These are phyloP conservation scores for Leptoclinus maculatus DNA, from an alignment of 2,797 vertebrate species.

Conservation along the genomic window DNA sequence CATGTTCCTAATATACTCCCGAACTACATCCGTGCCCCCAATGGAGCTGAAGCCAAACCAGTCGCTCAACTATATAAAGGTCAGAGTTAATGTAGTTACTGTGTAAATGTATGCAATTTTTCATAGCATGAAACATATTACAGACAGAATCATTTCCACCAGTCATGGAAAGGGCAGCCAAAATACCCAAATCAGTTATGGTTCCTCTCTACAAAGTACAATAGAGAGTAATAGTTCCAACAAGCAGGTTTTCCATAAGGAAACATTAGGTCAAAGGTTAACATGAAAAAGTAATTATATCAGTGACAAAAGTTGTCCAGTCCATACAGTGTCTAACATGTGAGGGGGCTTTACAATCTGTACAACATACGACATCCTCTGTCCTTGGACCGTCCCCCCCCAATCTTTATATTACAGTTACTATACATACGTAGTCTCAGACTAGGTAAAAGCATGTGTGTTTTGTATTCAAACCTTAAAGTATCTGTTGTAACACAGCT, in stretches of 20 bases:
- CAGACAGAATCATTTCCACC: not conserved
- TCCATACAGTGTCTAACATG: not conserved
- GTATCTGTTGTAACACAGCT: not conserved
- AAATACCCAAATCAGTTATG: not conserved
- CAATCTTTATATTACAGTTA: too few relatives aligned
- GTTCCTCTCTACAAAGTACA: not conserved
- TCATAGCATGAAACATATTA: not conserved
- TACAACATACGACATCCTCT: too few relatives aligned
- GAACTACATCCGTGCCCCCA: constrained; percentile 92
- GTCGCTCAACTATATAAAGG: constrained; percentile 91
- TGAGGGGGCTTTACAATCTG: too few relatives aligned
- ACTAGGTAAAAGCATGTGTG: not conserved
- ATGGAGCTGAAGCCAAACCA: constrained; percentile 92
- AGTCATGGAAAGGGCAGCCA: not conserved
- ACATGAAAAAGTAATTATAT: not conserved
- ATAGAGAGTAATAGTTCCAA: not conserved
- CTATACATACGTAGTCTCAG: not conserved
- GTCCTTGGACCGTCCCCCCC: too few relatives aligned
- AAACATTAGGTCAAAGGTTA: not conserved
- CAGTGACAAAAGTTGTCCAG: not conserved
- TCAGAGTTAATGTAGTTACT: constrained; percentile 61
- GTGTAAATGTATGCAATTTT: not conserved
- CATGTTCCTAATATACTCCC: constrained; percentile 90
- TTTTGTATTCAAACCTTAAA: too few relatives aligned
- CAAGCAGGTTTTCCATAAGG: not conserved